Conservation (phyloP, 2,113 vertebrate species). For the Stigmatopora nigra region DNA sequence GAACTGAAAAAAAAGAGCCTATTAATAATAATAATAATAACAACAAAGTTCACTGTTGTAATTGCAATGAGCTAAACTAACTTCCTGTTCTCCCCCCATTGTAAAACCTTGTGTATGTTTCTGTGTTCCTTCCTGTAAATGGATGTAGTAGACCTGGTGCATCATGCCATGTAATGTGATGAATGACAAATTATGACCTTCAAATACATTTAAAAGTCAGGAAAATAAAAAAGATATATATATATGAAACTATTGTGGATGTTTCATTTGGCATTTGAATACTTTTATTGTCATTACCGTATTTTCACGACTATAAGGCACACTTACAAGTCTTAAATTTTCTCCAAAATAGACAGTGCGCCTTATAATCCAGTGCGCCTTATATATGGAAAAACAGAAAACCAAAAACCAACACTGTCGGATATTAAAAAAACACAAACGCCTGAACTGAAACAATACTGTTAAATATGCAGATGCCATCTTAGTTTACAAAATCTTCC, state of each 20-base stretch:
- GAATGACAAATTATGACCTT: conserved; percentile 80
- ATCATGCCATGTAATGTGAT: conserved; percentile 93
- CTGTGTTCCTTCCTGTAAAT: conserved; percentile 92
- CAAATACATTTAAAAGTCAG: conserved; percentile 90
- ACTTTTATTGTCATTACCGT: too few relatives aligned
- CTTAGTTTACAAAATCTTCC: too few relatives aligned
- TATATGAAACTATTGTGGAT: conserved; percentile 25
- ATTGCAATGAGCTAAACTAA: conserved; percentile 85
- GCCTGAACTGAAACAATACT: too few relatives aligned
- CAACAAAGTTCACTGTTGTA: conserved; percentile 77
- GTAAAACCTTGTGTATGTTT: conserved; percentile 91
- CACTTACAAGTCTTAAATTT: too few relatives aligned
- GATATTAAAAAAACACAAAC: too few relatives aligned
- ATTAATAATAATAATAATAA: conserved; percentile 58
- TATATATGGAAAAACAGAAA: too few relatives aligned
- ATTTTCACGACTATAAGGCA: too few relatives aligned
- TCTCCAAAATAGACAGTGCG: too few relatives aligned
- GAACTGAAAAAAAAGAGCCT: conserved; percentile 61
- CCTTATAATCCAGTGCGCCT: too few relatives aligned
- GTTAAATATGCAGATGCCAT: too few relatives aligned
- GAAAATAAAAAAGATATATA: conserved; percentile 67
- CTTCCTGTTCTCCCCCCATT: conserved; percentile 81
- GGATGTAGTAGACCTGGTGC: conserved; percentile 88
- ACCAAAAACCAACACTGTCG: too few relatives aligned
- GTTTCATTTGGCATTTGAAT: background rate